phyloP scores from a whole-genome alignment of 1,140 invertebrate genomes.

The Dryas iulia region DNA sequence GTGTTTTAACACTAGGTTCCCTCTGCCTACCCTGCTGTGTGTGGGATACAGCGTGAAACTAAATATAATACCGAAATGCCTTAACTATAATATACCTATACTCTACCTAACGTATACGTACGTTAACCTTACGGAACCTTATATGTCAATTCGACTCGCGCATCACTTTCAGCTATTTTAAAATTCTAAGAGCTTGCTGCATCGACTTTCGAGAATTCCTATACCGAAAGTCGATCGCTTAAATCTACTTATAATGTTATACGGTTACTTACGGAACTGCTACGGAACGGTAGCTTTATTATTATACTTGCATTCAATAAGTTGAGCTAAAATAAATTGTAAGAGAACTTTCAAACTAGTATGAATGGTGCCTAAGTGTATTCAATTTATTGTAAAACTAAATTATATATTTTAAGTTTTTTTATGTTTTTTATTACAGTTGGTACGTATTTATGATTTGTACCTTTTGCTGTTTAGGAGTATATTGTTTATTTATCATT shows the following conservation, averaged over 20 bases:
- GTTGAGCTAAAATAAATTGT: neutral
- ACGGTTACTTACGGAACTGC: neutral
- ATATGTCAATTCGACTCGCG: neutral
- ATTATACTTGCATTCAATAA: neutral
- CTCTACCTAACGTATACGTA: neutral
- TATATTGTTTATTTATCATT: no score
- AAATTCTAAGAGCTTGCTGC: neutral
- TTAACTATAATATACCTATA: no score
- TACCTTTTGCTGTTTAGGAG: no score
- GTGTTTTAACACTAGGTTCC: no score
- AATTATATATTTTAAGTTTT: no score
- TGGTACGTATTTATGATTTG: no score
- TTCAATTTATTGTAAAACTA: neutral
- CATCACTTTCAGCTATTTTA: neutral
- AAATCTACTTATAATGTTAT: slow-evolving; percentile 2
- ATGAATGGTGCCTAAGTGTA: neutral
- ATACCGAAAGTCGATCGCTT: neutral
- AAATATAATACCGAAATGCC: no score
- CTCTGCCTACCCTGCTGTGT: no score
- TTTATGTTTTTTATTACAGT: no score
- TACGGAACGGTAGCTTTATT: neutral
- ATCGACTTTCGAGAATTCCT: neutral
- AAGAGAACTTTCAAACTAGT: neutral
- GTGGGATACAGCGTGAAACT: no score
- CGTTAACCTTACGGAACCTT: neutral